Evolutionary conservation across 92 coral and sea anemone genomes (phyloP).

Genomic region (Palythoa caribaeorum): DNA sequence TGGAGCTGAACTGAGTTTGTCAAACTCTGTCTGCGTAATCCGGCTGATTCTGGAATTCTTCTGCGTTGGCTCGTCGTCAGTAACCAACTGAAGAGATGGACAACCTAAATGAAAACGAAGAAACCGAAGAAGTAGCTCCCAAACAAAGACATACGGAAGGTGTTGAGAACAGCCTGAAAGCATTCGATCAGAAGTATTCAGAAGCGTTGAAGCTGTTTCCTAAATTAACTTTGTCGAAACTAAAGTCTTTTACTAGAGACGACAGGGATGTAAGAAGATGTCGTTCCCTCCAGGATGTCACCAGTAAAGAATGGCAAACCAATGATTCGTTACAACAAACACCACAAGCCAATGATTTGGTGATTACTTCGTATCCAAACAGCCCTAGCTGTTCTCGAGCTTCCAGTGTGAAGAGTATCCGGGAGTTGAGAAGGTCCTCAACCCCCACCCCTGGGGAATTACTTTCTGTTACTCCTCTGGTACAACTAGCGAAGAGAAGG

Average conservation of each 20-base stretch:
- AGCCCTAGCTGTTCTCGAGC: conserved; percentile 11
- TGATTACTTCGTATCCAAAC: conserved; percentile 14
- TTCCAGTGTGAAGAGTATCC: conserved; percentile 7
- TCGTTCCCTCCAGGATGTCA: conserved; percentile 31
- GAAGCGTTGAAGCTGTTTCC: conserved; percentile 38
- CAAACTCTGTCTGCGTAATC: not conserved
- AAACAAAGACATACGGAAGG: not conserved
- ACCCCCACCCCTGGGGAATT: conserved; percentile 42
- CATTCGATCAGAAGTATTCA: conserved; percentile 25
- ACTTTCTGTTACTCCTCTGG: conserved; percentile 38
- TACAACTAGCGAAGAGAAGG: conserved; percentile 16
- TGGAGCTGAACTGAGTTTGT: not conserved
- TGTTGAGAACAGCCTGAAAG: conserved; percentile 20
- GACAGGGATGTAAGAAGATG: conserved; percentile 30
- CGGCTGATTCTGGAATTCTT: conserved; percentile 21
- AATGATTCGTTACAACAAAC: not conserved
- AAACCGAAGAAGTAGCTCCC: not conserved
- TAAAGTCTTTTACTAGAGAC: not conserved
- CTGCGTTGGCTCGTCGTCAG: not conserved
- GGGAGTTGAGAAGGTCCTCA: conserved; percentile 34
- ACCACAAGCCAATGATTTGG: not conserved
- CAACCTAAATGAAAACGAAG: not conserved
- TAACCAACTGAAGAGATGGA: not conserved
- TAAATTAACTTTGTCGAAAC: conserved; percentile 8
- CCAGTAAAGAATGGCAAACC: not conserved